phyloP scores from a whole-genome alignment of 2,888 invertebrate species.

The Mesorhabditis sp. region DNA sequence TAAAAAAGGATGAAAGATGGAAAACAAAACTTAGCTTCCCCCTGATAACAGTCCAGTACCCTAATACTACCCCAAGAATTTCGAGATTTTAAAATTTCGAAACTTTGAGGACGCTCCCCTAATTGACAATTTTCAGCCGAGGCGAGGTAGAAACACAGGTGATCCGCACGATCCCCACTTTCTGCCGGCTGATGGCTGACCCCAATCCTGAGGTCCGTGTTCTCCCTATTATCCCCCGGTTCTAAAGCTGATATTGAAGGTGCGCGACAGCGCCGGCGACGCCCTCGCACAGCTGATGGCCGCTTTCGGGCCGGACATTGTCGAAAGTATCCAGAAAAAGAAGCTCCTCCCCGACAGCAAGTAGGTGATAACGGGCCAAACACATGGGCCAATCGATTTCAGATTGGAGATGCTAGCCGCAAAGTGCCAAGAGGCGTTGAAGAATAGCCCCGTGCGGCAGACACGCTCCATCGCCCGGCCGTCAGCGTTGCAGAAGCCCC shows the following conservation, averaged over 20 bases:
- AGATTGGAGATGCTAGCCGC: background rate
- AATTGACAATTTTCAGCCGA: background rate
- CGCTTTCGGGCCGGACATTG: background rate
- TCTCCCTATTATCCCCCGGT: too few relatives aligned
- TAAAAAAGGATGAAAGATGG: too few relatives aligned
- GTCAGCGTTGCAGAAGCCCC: too few relatives aligned
- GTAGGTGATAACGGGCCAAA: background rate
- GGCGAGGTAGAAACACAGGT: background rate
- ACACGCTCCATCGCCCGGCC: background rate
- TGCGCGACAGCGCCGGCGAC: background rate
- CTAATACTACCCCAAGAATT: background rate
- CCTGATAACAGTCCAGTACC: too few relatives aligned
- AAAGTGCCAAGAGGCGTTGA: background rate
- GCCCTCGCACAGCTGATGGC: slow-evolving; percentile 3
- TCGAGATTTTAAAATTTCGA: background rate
- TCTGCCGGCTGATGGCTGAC: background rate
- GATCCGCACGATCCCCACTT: background rate
- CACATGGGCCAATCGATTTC: background rate
- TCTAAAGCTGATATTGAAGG: background rate
- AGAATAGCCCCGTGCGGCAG: background rate
- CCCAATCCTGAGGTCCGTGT: background rate
- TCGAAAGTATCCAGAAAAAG: background rate
- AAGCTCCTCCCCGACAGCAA: background rate
- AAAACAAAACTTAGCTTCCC: too few relatives aligned
- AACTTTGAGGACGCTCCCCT: background rate